Evolutionary conservation across 2,888 invertebrate genomes (phyloP).

Genomic region (Thalpophila matura): DNA sequence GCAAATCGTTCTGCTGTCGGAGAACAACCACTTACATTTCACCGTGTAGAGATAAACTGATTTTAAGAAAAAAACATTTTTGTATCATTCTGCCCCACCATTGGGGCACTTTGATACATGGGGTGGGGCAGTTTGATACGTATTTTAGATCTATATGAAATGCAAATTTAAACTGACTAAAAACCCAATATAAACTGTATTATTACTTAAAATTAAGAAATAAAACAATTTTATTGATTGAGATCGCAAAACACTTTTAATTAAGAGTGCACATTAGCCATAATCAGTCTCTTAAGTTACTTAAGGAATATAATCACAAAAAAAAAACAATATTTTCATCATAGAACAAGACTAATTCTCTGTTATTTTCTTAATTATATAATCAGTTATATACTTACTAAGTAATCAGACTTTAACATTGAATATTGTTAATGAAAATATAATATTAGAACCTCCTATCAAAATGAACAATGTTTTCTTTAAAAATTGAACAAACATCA

Average conservation of each 20-base stretch:
- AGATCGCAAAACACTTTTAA: no score
- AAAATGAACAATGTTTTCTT: slow-evolving; percentile 44
- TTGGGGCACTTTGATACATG: slow-evolving; percentile 51
- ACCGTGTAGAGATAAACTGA: slow-evolving; percentile 46
- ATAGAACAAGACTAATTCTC: slow-evolving; percentile 48
- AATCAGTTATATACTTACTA: slow-evolving; percentile 54
- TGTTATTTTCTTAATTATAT: slow-evolving; percentile 55
- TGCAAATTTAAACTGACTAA: slow-evolving; percentile 50
- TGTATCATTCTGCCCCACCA: slow-evolving; percentile 50
- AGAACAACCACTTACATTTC: no score
- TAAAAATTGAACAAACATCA: slow-evolving; percentile 42
- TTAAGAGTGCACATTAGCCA: slow-evolving; percentile 6
- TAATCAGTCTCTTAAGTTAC: slow-evolving; percentile 54
- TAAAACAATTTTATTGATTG: slow-evolving; percentile 57
- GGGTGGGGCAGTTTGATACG: slow-evolving; percentile 51
- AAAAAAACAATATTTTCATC: slow-evolving; percentile 54
- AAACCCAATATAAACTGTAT: slow-evolving; percentile 50
- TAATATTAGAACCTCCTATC: slow-evolving; percentile 51
- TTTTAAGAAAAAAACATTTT: slow-evolving; percentile 40
- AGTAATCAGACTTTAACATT: slow-evolving; percentile 54
- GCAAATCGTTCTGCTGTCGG: no score
- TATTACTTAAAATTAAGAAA: slow-evolving; percentile 55
- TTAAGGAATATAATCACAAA: slow-evolving; percentile 51
- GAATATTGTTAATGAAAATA: slow-evolving; percentile 55
- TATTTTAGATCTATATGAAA: slow-evolving; percentile 54